Conservation (phyloP, 2,888 invertebrate genomes). For the Bellardia pandia region DNA sequence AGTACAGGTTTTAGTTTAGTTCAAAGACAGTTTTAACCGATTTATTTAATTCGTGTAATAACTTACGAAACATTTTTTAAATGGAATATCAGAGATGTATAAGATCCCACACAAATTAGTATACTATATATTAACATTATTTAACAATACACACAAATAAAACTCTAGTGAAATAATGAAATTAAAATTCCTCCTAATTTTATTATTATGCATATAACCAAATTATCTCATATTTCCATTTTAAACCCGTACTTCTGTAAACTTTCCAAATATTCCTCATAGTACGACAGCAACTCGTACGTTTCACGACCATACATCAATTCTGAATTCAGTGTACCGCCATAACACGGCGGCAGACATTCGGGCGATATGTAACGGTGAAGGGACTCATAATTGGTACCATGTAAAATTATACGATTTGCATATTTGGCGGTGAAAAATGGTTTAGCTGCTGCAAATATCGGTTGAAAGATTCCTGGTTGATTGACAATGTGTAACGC, state of each 20-base stretch:
- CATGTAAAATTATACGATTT: constrained; percentile 48
- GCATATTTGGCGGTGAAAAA: constrained; percentile 30
- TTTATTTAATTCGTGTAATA: too few relatives aligned
- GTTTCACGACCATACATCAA: constrained; percentile 44
- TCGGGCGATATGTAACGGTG: constrained; percentile 54
- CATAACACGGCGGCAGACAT: constrained; percentile 60
- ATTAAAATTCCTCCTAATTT: too few relatives aligned
- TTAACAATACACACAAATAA: too few relatives aligned
- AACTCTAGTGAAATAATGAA: too few relatives aligned
- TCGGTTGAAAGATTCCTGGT: constrained; percentile 37
- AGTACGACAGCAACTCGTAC: constrained; percentile 33
- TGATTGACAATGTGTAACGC: constrained; percentile 45
- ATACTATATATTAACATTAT: too few relatives aligned
- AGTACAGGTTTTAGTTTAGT: too few relatives aligned
- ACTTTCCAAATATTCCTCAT: constrained; percentile 38
- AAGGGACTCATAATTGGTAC: constrained; percentile 45
- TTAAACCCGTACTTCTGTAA: constrained; percentile 45
- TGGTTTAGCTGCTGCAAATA: background rate
- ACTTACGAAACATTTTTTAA: too few relatives aligned
- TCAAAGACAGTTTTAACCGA: too few relatives aligned
- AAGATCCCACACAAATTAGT: too few relatives aligned
- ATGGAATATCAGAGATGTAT: too few relatives aligned
- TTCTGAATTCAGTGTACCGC: constrained; percentile 73
- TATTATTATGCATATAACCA: too few relatives aligned
- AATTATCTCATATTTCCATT: background rate